These are phyloP conservation scores for Xenopus tropicalis DNA, from an alignment of 2,113 vertebrate species.

Conservation along the genomic window DNA sequence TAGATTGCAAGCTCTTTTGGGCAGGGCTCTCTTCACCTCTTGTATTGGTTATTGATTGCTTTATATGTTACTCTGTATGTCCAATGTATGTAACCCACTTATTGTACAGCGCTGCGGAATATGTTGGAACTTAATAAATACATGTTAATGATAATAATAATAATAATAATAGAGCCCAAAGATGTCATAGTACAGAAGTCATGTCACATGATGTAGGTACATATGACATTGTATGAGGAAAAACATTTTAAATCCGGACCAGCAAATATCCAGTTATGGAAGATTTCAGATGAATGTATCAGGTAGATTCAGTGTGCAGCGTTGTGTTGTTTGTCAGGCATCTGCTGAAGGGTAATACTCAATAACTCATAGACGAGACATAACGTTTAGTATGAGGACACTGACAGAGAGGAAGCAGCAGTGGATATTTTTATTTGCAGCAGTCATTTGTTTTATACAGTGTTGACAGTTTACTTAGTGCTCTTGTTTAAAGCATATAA, in stretches of 20 bases:
- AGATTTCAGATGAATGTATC: conserved; percentile 24
- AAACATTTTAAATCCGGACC: background rate
- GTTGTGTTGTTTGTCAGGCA: conserved; percentile 18
- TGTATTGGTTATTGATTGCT: too few relatives aligned
- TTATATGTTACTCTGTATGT: too few relatives aligned
- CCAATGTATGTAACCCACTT: too few relatives aligned
- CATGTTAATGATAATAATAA: too few relatives aligned
- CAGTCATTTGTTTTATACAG: conserved; percentile 33
- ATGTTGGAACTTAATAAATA: too few relatives aligned
- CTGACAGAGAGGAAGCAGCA: conserved; percentile 24
- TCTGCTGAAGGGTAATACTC: conserved; percentile 26
- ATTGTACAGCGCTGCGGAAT: too few relatives aligned
- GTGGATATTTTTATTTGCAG: conserved; percentile 40
- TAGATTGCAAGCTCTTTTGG: too few relatives aligned
- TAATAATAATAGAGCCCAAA: too few relatives aligned
- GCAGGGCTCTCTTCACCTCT: too few relatives aligned
- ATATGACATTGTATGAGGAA: too few relatives aligned
- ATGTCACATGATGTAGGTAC: too few relatives aligned
- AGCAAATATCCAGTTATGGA: conserved; percentile 3
- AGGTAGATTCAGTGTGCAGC: background rate
- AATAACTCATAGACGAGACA: conserved; percentile 30
- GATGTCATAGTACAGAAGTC: too few relatives aligned
- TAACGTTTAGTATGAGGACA: conserved; percentile 34
- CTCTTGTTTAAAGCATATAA: conserved; percentile 26
- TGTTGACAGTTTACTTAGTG: conserved; percentile 40